These are phyloP conservation scores for Panopea generosa DNA, from an alignment of 2,888 invertebrate genomes.

Conservation along the genomic window DNA sequence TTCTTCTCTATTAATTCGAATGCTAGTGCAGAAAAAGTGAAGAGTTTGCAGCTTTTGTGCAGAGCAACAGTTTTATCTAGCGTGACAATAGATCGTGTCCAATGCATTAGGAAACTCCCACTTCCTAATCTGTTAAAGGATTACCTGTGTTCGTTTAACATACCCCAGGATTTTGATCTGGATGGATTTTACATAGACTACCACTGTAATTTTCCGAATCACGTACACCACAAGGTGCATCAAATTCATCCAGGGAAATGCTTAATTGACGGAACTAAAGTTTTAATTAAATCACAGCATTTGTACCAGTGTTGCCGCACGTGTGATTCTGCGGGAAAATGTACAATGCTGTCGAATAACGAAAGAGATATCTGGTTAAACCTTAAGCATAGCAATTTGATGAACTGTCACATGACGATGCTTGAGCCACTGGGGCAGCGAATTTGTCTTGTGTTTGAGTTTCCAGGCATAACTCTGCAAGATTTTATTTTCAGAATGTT, in stretches of 20 bases:
- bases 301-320: constrained; percentile 60
- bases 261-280: constrained; percentile 68
- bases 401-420: constrained; percentile 75
- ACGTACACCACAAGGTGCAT: constrained; percentile 75
- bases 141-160: constrained; percentile 75
- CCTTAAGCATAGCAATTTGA: constrained; percentile 75
- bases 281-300: constrained; percentile 73
- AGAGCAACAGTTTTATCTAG: constrained; percentile 72
- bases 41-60: constrained; percentile 74
- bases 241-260: constrained; percentile 75
- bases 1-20: constrained; percentile 20
- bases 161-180: constrained; percentile 78
- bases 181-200: constrained; percentile 75
- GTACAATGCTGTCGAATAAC: constrained; percentile 58
- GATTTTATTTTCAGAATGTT: constrained; percentile 74
- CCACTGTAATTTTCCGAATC: constrained; percentile 77
- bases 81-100: constrained; percentile 71
- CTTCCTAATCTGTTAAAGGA: constrained; percentile 74
- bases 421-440: constrained; percentile 68
- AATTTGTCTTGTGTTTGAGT: constrained; percentile 77
- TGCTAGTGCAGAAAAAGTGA: constrained; percentile 42
- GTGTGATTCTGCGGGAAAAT: constrained; percentile 64
- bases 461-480: constrained; percentile 77
- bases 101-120: constrained; percentile 69
- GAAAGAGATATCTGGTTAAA: constrained; percentile 75